Evolutionary conservation across 2,797 vertebrate genomes (phyloP), one percentile per base, ranked within the genome.

Genomic region (Schizopygopsis malacanthus): DNA sequence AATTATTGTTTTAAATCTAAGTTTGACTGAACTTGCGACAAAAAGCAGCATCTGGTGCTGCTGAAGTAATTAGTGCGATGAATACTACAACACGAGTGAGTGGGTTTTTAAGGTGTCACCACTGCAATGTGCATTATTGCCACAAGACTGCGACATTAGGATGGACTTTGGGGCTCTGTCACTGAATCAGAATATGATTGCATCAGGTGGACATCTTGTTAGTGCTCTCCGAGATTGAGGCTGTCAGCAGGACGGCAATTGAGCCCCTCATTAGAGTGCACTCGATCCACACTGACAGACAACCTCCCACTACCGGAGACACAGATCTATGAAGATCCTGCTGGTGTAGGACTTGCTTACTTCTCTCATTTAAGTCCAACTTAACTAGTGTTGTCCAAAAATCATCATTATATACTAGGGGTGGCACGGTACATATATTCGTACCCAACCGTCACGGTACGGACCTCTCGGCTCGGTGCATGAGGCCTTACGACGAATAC

Each of bases 161-260:
- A 3, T 47, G 61, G 72, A 85, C 86, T 80, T 85, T 76, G 43
- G 50, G 80, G 50, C 47, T 70, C 86, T 84, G 82, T 76, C 71
- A 84, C 71, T 61, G 77, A 77, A 87, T 59, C 37, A 15, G 70
- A 85, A 82, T 73, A 79, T 56, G 86, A 87, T 87, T 85, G 83
- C 86, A 63, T 85, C 83, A 87, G 86, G 82, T 76, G 78, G 72
- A 78, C 63, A 47, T 85, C 82, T 85, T 85, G 86, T 87, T 87
- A 87, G 82, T 81, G 79, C 78, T 75, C 63, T 50, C 70, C 0
- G 63, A 81, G 77, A 83, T 87, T 81, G 86, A 84, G 59, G 77
- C 86, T 87, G 86, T 87, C 86, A 84, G 69, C 69, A 65, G 59
- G 50, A 77, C 20, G 54, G 79, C 28, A 70, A 59, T 79, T 5